A percentile compares a stretch with the other conserved stretches of the same genome.
These are phyloP conservation scores for Tribolium castaneum DNA, from an alignment of 1,140 invertebrate genomes.

Conservation along the genomic window DNA sequence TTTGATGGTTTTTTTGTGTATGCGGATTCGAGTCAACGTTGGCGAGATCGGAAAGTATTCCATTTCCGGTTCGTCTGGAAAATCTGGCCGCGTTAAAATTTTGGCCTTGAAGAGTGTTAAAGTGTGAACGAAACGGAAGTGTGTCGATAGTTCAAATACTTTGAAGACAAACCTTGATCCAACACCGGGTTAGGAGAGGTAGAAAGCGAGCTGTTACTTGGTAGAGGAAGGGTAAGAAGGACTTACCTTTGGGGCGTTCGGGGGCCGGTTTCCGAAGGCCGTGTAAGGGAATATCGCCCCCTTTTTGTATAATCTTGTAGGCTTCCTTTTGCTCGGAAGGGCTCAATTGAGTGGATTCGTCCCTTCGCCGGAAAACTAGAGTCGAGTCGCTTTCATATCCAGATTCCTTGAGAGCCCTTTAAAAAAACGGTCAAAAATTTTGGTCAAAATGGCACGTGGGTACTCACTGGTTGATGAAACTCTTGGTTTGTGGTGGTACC, in stretches of 20 bases:
- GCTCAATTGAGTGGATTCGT: slow-evolving; percentile 73
- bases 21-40: slow-evolving; percentile 81
- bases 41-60: slow-evolving; percentile 86
- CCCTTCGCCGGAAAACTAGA: slow-evolving; percentile 81
- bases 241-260: slow-evolving; percentile 83
- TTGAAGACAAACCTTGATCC: slow-evolving; percentile 35
- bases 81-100: not conserved
- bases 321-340: slow-evolving; percentile 82
- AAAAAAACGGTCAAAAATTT: slow-evolving; percentile 41
- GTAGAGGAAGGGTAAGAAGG: slow-evolving; percentile 34
- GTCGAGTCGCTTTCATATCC: slow-evolving; percentile 93
- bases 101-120: not conserved
- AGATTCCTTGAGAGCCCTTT: slow-evolving; percentile 85
- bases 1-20: slow-evolving; percentile 71
- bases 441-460: not conserved
- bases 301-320: slow-evolving; percentile 88
- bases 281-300: slow-evolving; percentile 90
- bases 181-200: slow-evolving; percentile 9
- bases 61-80: slow-evolving; percentile 75
- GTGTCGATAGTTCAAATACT: slow-evolving; percentile 37
- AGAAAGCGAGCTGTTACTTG: slow-evolving; percentile 3
- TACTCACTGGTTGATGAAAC: slow-evolving; percentile 80
- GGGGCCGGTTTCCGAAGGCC: slow-evolving; percentile 89
- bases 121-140: not conserved
- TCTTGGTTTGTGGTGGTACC: slow-evolving; percentile 69